Evolutionary conservation across 2,797 vertebrate genomes (phyloP).

Genomic region (Falco novaeseelandiae): DNA sequence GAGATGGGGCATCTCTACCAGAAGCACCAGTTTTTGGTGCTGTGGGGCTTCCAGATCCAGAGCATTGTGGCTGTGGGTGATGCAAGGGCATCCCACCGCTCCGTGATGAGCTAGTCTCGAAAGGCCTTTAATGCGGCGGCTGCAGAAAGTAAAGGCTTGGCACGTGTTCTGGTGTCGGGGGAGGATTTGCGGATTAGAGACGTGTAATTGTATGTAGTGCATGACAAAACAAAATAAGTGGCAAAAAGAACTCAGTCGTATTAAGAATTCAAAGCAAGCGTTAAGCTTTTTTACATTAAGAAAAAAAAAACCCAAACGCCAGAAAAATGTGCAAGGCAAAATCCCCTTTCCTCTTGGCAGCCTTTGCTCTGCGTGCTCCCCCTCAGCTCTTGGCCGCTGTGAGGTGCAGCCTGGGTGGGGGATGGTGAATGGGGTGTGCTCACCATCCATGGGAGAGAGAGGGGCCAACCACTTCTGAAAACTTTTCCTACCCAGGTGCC

Average conservation of each 20-base stretch:
- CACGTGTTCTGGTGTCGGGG: slow-evolving; percentile 39
- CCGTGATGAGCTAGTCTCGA: not conserved
- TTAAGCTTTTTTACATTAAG: slow-evolving; percentile 27
- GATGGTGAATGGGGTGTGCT: not conserved
- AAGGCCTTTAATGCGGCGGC: not conserved
- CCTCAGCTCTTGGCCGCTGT: fast-evolving
- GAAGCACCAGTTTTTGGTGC: fast-evolving
- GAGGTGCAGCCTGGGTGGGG: not conserved
- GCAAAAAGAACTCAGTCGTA: slow-evolving; percentile 50
- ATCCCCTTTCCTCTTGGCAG: not conserved
- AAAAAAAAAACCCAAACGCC: not conserved
- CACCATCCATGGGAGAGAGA: fast-evolving
- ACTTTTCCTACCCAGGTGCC: not conserved
- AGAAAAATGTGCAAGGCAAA: not conserved
- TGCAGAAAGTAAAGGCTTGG: slow-evolving; percentile 38
- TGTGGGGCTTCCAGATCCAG: not conserved
- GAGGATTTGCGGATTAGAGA: slow-evolving; percentile 71
- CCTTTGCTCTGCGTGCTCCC: not conserved
- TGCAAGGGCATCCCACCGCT: not conserved
- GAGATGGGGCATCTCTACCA: not conserved
- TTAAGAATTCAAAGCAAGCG: slow-evolving; percentile 59
- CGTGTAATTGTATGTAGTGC: slow-evolving; percentile 69
- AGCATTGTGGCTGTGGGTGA: not conserved
- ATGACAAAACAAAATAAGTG: slow-evolving; percentile 72
- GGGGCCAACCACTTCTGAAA: not conserved